Evolutionary conservation across 2,113 vertebrate genomes (phyloP), one percentile per base, ranked within the genome.

Genomic region (Callithrix jacchus): DNA sequence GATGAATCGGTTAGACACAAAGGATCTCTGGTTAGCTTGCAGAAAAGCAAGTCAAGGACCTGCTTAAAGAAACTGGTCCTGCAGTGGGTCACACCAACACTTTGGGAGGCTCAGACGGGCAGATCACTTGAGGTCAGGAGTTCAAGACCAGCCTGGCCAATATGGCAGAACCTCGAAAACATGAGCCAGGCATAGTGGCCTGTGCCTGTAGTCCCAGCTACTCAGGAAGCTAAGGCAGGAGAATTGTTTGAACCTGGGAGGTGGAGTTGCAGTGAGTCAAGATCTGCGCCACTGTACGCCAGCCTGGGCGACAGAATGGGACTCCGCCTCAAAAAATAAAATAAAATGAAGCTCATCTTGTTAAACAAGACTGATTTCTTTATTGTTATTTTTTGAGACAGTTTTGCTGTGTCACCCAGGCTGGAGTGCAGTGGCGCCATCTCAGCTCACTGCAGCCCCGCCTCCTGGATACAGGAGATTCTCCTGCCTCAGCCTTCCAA

Each of bases 11-110:
- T 47, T 16, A 21, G 58, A 37, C 21, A 3, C 6, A 61, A 25
- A 6, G 5, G n/a, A 12, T 45, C 27, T 76, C 2, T 35, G 0
- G 2, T 30, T 27, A 21, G 11, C 42, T 10, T 79, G 40, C 30
- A 23, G 64, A 76, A 68, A 81, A 87, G n/a, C 35, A 83, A 73
- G 17, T 17, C 14, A 25, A 8, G 40, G 40, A 8, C 23, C 3
- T 13, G 4, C 3, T 6, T 30, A 40, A 21, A 73, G 14, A 25
- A 37, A 6, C 27, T 4, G 4, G 11, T 8, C 3, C 2, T 81
- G 6, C 7, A 3, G 32, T 68, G 66, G 30, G 13, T 68, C 64
- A 68, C 6, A 30, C 13, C 64, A 68, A 14, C 32, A 6, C 32
- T 35, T 68, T 68, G 32, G 32, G 64, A 35, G 64, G 32, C 6